Evolutionary conservation across 2,113 vertebrate species (phyloP), one percentile per base, ranked within the genome.

Genomic region (Hemichromis elongatus): DNA sequence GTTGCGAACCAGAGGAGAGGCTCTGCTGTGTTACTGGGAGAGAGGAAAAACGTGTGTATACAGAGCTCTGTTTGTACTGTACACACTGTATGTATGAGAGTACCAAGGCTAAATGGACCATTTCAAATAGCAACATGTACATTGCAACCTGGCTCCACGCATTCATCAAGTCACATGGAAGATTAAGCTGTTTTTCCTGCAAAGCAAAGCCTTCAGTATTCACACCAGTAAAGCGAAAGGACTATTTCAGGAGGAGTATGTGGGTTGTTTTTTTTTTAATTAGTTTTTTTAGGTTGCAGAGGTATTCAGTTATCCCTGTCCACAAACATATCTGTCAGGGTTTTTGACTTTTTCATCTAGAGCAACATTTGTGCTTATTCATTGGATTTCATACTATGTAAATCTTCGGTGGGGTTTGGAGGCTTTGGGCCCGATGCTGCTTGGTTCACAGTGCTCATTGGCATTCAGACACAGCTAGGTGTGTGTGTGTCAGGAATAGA

Each of bases 281-380:
- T 37, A 12, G 10, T 10, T 9, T 24, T 53, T 83, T 37, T n/a
- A 16, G 42, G 57, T 33, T 16, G 57, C 24, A 16, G 28, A 81
- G 57, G 8, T 30, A 37, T 33, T 54, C 26, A 9, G 78, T 54
- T 40, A 59, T 18, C 26, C 42, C 77, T 2, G 28, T 86, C 53
- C 57, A 81, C 59, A 68, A 77, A 73, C 79, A 80, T 28, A 86
- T 66, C 70, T 75, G 79, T 24, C 47, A 2, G 16, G 33, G 26
- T 26, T 83, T 66, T 57, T 77, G 50, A 56, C 78, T 82, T 86
- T 63, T 80, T 77, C 88, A 87, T 77, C 55, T 77, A 26, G 87
- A 89, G 63, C 84, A 40, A 81, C 7, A 66, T 85, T 91, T 85
- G 33, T 89, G 82, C 82, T 87, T 53, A 83, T 86, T 83, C 80